Evolutionary conservation across 2,113 vertebrate species (phyloP), one percentile per base, ranked within the genome.

Genomic region (Crotalus helleri): DNA sequence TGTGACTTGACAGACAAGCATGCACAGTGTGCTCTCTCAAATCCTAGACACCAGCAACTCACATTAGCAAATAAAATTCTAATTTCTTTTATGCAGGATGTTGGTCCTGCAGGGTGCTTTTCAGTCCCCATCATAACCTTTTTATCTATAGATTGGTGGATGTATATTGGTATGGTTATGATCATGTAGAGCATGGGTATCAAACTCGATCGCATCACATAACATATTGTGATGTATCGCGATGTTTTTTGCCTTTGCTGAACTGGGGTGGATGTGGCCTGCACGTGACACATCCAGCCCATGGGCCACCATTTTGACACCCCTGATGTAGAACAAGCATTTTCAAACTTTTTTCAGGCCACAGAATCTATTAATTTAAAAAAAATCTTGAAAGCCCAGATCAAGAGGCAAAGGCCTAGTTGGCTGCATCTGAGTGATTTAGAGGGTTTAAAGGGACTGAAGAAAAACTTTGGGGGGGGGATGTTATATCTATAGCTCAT

Each of bases 1-100:
- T 93, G 0, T 81, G 96, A 96, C 93, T 91, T 96, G 92, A 93
- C 90, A 61, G 96, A 85, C 39, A 51, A 59, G 74, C 55, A 85
- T 53, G 21, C 74, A 86, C 88, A 59, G 46, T 54, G 61, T 74
- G 64, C 88, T 33, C 87, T 46, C 81, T 59, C 54, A 85, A 51
- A 33, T 46, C 74, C 81, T 61, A 24, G 26, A 90, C 59, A n/a
- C 46, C 7, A 1, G 21, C 44, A 5, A 61, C 55, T 54, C 29
- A 59, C 11, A n/a, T 86, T 21, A 61, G 44, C 46, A 93, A 90
- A 61, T 51, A 59, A 11, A 44, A 23, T 85, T n/a, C 61, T 93
- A 13, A 33, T 53, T 58, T 26, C 10, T 59, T 90, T 90, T 85
- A 3, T 85, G 57, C 5, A 4, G 61, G 39, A 81, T 3, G 9